phyloP scores from a whole-genome alignment of 2,888 invertebrate genomes.

The Argyresthia goedartella region DNA sequence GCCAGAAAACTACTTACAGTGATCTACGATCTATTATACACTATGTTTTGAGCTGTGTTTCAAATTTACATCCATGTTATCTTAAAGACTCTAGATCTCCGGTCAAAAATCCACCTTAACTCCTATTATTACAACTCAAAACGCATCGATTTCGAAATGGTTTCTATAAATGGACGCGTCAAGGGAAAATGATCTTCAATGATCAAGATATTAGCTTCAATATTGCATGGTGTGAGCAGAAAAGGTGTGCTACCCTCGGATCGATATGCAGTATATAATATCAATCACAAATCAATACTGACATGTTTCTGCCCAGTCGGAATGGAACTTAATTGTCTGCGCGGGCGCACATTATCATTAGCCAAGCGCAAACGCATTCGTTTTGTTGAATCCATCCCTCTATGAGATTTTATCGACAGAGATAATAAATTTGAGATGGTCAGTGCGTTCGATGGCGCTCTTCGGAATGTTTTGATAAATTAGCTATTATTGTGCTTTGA shows the following conservation, averaged over 20 bases:
- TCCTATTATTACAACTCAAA: neutral
- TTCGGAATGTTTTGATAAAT: constrained; percentile 3
- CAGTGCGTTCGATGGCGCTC: constrained; percentile 15
- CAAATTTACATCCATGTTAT: neutral
- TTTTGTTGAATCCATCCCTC: constrained; percentile 8
- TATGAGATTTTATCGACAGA: constrained; percentile 32
- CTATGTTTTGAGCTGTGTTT: neutral
- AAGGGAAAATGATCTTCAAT: neutral
- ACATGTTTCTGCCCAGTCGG: constrained; percentile 47
- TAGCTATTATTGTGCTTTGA: neutral
- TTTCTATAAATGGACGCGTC: neutral
- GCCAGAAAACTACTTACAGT: constrained; percentile 10
- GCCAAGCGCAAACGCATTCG: constrained; percentile 21
- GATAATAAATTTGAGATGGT: constrained; percentile 29
- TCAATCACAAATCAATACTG: constrained; percentile 64
- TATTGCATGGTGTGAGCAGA: neutral
- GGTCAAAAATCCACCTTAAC: neutral
- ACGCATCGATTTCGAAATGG: neutral
- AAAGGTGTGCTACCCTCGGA: constrained; percentile 5
- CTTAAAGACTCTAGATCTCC: neutral
- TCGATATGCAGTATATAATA: constrained; percentile 33
- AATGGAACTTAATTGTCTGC: constrained; percentile 50
- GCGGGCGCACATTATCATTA: constrained; percentile 40
- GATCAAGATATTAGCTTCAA: neutral
- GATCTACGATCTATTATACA: constrained; percentile 9